A percentile compares a stretch with the other conserved stretches of the same genome.
Evolutionary conservation across 53 echinoderm and acorn worm genomes (phyloP).

Genomic region (Patiria pectinifera): DNA sequence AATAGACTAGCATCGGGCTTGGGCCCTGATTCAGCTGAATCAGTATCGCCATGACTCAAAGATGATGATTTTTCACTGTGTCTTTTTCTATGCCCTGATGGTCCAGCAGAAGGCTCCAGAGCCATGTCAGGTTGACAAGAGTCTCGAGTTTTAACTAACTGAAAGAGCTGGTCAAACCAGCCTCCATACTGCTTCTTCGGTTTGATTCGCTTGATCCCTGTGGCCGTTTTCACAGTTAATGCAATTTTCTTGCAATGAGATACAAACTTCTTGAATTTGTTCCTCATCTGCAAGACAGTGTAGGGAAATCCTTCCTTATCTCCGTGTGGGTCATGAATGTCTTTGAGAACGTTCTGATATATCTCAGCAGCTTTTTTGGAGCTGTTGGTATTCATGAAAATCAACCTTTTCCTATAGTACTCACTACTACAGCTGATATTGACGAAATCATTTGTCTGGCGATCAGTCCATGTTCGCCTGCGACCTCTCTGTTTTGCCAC

Average conservation of each 20-base stretch:
- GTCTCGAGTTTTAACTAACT: neutral
- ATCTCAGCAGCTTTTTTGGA: neutral
- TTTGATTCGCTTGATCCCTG: neutral
- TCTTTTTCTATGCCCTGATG: neutral
- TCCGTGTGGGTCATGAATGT: neutral
- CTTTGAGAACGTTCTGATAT: neutral
- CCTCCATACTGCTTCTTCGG: neutral
- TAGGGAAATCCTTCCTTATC: neutral
- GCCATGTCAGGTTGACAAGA: neutral
- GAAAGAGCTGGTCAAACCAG: neutral
- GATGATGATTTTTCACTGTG: neutral
- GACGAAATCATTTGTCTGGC: neutral
- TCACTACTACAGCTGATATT: neutral
- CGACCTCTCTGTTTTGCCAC: neutral
- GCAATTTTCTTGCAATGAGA: neutral
- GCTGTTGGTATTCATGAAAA: slow-evolving; percentile 7
- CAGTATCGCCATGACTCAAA: neutral
- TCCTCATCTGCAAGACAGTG: neutral
- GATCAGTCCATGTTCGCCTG: neutral
- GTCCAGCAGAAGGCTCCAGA: neutral
- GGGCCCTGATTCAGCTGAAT: neutral
- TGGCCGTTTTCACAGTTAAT: neutral
- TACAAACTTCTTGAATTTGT: neutral
- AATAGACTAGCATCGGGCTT: neutral
- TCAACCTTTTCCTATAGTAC: neutral